Evolutionary conservation across 2,113 vertebrate species (phyloP), one percentile per base, ranked within the genome.

Genomic region (Suricata suricatta): DNA sequence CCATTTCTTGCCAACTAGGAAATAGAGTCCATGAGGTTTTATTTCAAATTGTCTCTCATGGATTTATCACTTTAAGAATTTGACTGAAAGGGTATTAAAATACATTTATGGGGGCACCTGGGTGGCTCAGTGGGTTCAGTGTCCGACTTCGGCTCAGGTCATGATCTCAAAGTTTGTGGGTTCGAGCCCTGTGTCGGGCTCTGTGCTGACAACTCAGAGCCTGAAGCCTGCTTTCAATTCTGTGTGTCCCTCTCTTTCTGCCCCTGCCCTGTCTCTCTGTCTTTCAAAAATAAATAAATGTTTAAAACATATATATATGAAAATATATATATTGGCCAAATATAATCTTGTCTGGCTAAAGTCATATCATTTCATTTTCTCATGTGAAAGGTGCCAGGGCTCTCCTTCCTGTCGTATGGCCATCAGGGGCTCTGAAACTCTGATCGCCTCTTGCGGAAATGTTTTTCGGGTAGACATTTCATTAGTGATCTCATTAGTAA

Each of bases 321-420:
- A 41, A 41, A 41, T 41, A 41, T 41, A 41, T 41, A 41, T 41
- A 41, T 41, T 41, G 38, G 3, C 7, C 6, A 87, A 33, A 16
- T 8, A 44, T 14, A 25, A 11, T 33, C 14, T 88, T 7, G 2
- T 23, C n/a, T 23, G 7, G 19, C 27, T 50, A 12, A 12, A 47
- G 31, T 25, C 19, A 7, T 35, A 31, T 54, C 9, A 41, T 83
- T 76, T 29, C 44, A 68, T 50, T 66, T 71, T 52, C 17, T 47
- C 47, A 44, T 1, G 13, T 47, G 41, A 47, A 60, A 85, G 1
- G 6, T 68, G 1, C 57, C 27, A 14, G 57, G 19, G 16, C 41
- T n/a, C 66, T 47, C 35, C 57, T 9, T 23, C 41, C 0, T 1
- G 0, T 15, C 31, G 12, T 15, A 2, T n/a, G 17, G 23, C 25